These are phyloP conservation scores for Leuciscus waleckii DNA, from an alignment of 2,797 vertebrate species.

Conservation along the genomic window DNA sequence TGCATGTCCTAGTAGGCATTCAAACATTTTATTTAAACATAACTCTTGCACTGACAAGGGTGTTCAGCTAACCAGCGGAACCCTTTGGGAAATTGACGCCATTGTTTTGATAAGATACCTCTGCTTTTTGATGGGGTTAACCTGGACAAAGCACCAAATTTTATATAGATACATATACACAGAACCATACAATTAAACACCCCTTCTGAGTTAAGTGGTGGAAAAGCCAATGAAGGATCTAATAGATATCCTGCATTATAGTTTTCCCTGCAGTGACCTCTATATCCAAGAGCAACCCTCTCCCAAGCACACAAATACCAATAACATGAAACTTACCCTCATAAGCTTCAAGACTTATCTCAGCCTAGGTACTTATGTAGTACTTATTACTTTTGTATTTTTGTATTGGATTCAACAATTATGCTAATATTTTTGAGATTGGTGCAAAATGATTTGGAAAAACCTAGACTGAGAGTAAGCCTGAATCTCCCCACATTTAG, in stretches of 20 bases:
- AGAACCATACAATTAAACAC: neutral
- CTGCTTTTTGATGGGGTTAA: constrained; percentile 45
- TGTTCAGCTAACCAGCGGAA: constrained; percentile 55
- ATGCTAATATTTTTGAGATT: neutral
- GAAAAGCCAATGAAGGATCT: constrained; percentile 49
- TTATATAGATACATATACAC: neutral
- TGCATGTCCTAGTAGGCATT: constrained; percentile 11
- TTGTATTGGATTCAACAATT: neutral
- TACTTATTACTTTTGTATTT: neutral
- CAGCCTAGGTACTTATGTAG: constrained; percentile 72
- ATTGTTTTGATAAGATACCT: constrained; percentile 55
- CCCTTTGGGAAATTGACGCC: constrained; percentile 74
- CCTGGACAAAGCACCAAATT: constrained; percentile 59
- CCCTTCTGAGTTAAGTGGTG: constrained; percentile 53
- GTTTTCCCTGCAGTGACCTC: constrained; percentile 68
- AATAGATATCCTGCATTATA: constrained; percentile 61
- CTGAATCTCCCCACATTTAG: constrained; percentile 52
- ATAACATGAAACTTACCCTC: constrained; percentile 69
- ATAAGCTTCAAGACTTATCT: constrained; percentile 75
- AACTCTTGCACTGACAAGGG: constrained; percentile 28
- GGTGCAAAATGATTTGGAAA: constrained; percentile 40
- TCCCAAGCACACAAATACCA: constrained; percentile 57
- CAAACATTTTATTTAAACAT: constrained; percentile 17
- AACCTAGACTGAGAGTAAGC: constrained; percentile 79
- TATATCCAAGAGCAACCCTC: constrained; percentile 57